Evolutionary conservation across 92 coral and sea anemone species (phyloP).

Genomic region (Pocillopora grandis): DNA sequence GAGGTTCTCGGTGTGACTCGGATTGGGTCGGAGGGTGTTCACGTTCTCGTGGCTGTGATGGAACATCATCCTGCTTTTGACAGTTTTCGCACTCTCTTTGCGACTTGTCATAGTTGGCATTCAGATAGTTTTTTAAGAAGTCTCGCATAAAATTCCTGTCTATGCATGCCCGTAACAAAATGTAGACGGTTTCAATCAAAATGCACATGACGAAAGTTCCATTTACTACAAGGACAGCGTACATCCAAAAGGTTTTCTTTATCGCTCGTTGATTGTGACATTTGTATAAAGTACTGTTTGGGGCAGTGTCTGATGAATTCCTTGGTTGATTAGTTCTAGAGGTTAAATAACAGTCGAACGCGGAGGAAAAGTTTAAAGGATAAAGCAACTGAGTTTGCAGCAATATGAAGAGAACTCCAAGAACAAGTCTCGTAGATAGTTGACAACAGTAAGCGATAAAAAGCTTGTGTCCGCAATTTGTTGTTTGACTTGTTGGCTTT

Average conservation of each 20-base stretch:
- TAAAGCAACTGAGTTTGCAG: slow-evolving; percentile 6
- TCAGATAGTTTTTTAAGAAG: background rate
- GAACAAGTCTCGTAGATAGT: background rate
- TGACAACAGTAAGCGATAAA: slow-evolving; percentile 13
- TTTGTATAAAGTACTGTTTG: background rate
- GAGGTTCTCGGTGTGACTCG: too few relatives aligned
- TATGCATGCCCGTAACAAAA: background rate
- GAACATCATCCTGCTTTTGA: background rate
- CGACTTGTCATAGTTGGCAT: background rate
- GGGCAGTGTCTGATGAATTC: background rate
- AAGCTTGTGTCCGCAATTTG: background rate
- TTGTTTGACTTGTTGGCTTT: too few relatives aligned
- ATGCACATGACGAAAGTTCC: background rate
- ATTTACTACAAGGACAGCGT: background rate
- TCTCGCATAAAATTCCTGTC: background rate
- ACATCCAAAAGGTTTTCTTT: background rate
- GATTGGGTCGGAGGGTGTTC: too few relatives aligned
- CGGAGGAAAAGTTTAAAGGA: background rate
- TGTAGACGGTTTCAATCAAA: background rate
- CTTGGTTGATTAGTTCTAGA: background rate
- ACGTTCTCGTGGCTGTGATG: background rate
- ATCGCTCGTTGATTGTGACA: slow-evolving; percentile 10
- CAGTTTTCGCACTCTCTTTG: background rate
- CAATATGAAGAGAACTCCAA: slow-evolving; percentile 12
- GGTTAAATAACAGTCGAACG: background rate